These are phyloP conservation scores for Lipotes vexillifer DNA, from an alignment of 2,113 vertebrate species.

Conservation along the genomic window DNA sequence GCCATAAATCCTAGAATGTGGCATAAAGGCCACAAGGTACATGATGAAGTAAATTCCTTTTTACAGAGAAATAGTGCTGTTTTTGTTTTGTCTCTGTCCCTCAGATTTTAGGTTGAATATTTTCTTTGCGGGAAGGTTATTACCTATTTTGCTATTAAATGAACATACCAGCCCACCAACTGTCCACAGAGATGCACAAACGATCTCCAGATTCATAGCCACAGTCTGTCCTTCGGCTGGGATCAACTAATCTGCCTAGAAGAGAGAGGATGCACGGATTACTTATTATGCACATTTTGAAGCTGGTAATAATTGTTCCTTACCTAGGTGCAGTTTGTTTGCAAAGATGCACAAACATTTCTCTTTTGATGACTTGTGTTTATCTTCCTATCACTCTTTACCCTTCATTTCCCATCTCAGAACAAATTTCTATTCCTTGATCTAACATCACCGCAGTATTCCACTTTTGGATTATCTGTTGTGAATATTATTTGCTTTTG, in stretches of 20 bases:
- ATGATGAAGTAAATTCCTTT: not conserved
- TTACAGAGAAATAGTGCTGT: not conserved
- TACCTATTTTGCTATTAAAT: not conserved
- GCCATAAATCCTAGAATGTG: not conserved
- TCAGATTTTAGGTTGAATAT: not conserved
- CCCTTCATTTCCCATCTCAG: not conserved
- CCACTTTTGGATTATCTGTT: not conserved
- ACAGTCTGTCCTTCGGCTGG: constrained; percentile 54
- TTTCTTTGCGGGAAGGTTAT: not conserved
- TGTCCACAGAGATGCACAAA: constrained; percentile 75
- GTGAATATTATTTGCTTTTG: not conserved
- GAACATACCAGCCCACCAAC: constrained; percentile 86
- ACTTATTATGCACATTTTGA: not conserved
- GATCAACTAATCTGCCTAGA: constrained; percentile 81
- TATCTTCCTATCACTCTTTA: not conserved
- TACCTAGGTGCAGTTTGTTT: not conserved
- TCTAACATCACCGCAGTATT: not conserved
- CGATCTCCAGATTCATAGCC: constrained; percentile 62
- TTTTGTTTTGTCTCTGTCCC: not conserved
- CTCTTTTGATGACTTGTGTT: not conserved
- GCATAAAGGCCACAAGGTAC: not conserved
- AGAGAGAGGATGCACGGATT: not conserved
- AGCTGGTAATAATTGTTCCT: not conserved
- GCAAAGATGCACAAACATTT: not conserved
- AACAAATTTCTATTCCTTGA: not conserved